A percentile compares a stretch with the other conserved stretches of the same genome.
These are phyloP conservation scores for Carabus problematicus DNA, from an alignment of 2,888 invertebrate species.

Conservation along the genomic window DNA sequence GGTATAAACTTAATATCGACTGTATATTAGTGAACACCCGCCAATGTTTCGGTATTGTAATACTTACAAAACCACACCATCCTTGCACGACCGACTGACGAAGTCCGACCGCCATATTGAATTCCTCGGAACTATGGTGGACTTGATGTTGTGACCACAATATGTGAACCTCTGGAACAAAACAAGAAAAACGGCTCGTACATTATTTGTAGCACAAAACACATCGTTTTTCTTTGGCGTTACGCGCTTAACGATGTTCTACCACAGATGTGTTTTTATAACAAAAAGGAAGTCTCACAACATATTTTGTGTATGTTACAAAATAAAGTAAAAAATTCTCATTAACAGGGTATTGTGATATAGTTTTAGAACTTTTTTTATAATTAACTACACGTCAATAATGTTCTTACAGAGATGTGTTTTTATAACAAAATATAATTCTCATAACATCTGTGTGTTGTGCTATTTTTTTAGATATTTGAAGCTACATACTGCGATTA, in stretches of 20 bases:
- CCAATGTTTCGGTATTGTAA: not conserved
- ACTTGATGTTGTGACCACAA: slow-evolving; percentile 92
- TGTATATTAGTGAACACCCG: too few relatives aligned
- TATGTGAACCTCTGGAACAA: slow-evolving; percentile 78
- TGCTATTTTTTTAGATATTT: too few relatives aligned
- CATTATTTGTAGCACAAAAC: slow-evolving; percentile 2
- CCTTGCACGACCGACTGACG: slow-evolving; percentile 82
- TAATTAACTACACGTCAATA: too few relatives aligned
- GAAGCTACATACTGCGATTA: too few relatives aligned
- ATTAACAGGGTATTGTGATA: too few relatives aligned
- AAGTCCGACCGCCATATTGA: slow-evolving; percentile 84
- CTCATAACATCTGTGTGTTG: too few relatives aligned
- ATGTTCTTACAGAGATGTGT: too few relatives aligned
- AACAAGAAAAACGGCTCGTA: slow-evolving; percentile 1
- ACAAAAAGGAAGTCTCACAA: not conserved
- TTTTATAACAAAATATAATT: too few relatives aligned
- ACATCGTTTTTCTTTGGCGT: too few relatives aligned
- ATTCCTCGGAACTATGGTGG: slow-evolving; percentile 90
- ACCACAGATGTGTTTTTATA: not conserved
- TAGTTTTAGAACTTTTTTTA: too few relatives aligned
- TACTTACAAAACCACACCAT: slow-evolving; percentile 81
- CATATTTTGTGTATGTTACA: not conserved
- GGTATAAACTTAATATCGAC: too few relatives aligned
- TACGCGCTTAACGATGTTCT: not conserved
- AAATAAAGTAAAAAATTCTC: slow-evolving; percentile 14